Conservation (phyloP, 2,113 vertebrate species). For the Pterophyllum scalare region DNA sequence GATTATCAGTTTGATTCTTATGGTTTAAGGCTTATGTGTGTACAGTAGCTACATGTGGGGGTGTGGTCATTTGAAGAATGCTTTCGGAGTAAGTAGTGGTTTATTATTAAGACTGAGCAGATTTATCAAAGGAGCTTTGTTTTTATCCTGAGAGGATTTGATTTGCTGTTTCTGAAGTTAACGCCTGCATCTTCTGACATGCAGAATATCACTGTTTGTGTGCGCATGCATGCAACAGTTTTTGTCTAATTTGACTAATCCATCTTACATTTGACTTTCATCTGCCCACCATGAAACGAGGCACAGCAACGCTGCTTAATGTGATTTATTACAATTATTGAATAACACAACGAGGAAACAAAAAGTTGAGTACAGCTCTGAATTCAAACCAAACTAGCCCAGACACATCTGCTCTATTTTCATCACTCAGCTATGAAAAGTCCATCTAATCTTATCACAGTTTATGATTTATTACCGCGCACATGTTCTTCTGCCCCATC, state of each 20-base stretch:
- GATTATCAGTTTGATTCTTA: conserved; percentile 5
- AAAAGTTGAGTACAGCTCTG: not conserved
- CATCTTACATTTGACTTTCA: not conserved
- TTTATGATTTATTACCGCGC: not conserved
- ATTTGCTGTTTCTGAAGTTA: not conserved
- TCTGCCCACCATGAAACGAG: not conserved
- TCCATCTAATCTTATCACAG: not conserved
- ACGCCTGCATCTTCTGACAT: not conserved
- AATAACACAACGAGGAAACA: not conserved
- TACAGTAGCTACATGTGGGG: not conserved
- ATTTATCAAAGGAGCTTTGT: conserved; percentile 12
- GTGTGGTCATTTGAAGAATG: not conserved
- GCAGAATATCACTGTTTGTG: not conserved
- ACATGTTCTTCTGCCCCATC: not conserved
- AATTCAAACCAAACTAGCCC: not conserved
- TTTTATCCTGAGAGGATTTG: not conserved
- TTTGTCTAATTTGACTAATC: not conserved
- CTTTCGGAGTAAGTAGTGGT: not conserved
- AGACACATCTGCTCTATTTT: not conserved
- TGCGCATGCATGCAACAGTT: too few species aligned
- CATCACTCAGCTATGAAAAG: not conserved
- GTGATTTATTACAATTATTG: not conserved
- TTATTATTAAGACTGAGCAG: not conserved
- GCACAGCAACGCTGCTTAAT: not conserved
- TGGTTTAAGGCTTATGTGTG: not conserved